phyloP scores from a whole-genome alignment of 2,797 vertebrate species.

The Diglossa cyanea region DNA sequence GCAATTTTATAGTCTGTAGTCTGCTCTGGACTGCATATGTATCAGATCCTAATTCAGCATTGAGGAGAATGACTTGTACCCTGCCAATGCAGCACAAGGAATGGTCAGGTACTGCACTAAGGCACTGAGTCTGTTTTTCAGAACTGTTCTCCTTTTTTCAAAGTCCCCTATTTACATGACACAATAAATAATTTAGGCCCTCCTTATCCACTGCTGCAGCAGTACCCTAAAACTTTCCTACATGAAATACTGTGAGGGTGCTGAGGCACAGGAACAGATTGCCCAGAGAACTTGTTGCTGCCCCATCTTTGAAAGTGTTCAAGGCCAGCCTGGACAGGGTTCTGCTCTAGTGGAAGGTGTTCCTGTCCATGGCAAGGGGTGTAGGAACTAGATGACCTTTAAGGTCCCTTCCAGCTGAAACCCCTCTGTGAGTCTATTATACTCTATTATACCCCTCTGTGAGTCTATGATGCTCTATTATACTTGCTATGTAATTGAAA shows the following conservation, averaged over 20 bases:
- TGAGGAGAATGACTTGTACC: neutral
- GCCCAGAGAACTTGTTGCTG: neutral
- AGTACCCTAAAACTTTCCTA: neutral
- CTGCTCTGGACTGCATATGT: neutral
- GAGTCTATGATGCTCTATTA: accelerated
- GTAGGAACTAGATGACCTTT: neutral
- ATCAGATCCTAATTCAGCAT: neutral
- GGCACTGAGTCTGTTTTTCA: neutral
- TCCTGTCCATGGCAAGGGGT: neutral
- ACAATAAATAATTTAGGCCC: neutral
- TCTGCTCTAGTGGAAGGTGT: neutral
- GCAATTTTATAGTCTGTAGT: neutral
- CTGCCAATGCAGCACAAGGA: neutral
- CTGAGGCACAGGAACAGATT: neutral
- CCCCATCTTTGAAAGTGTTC: neutral
- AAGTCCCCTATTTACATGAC: neutral
- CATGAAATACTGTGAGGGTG: neutral
- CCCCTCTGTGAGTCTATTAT: neutral
- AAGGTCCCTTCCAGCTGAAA: neutral
- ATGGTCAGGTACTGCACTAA: neutral
- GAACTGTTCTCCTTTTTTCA: neutral
- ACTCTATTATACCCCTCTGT: neutral
- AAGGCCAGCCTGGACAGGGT: neutral
- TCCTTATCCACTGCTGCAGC: neutral
- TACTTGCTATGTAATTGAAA: neutral